Evolutionary conservation across 2,113 vertebrate genomes (phyloP).

Genomic region (Petrocephalus zakoni): DNA sequence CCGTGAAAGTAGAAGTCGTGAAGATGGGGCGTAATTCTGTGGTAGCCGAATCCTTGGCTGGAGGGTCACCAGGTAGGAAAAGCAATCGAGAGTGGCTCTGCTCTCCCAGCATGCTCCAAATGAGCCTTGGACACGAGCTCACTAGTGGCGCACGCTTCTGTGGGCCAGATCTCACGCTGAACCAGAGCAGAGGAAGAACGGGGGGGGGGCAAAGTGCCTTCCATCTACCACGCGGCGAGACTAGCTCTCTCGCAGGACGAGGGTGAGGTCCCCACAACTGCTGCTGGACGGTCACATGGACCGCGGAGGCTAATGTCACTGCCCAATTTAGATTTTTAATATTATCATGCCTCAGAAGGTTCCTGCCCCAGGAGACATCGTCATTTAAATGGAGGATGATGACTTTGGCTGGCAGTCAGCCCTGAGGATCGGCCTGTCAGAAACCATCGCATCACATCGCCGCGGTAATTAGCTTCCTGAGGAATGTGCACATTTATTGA

Average conservation of each 20-base stretch:
- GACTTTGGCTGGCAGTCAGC: neutral
- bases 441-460: neutral
- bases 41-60: neutral
- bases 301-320: neutral
- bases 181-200: neutral
- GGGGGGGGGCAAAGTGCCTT: neutral
- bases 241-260: neutral
- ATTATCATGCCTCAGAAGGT: neutral
- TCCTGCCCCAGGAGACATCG: neutral
- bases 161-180: neutral
- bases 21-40: neutral
- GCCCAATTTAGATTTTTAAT: neutral
- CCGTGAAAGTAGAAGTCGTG: neutral
- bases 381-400: slow-evolving; percentile 15
- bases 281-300: neutral
- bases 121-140: neutral
- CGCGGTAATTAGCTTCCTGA: neutral
- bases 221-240: neutral
- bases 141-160: neutral
- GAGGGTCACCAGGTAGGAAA: neutral
- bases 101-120: neutral
- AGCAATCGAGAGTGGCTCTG: neutral
- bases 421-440: neutral
- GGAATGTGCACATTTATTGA: slow-evolving; percentile 5
- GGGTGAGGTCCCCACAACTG: neutral